phyloP scores from a whole-genome alignment of 2,888 invertebrate species.

The Leucophenga maculata region DNA sequence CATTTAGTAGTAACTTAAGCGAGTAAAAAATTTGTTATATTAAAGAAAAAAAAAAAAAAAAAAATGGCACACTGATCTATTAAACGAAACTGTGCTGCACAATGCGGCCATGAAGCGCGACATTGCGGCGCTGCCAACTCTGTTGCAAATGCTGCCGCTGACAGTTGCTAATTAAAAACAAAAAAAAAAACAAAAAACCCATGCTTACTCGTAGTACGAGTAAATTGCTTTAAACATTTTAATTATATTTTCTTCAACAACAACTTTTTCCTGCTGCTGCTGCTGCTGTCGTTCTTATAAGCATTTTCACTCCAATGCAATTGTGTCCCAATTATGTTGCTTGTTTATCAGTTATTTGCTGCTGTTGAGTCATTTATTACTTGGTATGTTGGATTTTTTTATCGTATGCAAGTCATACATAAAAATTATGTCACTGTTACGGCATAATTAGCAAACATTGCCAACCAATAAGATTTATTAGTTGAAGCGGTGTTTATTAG shows the following conservation, averaged over 20 bases:
- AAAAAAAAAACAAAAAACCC: neutral
- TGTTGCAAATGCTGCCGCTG: slow-evolving; percentile 14
- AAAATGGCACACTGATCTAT: neutral
- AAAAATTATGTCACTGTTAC: slow-evolving; percentile 63
- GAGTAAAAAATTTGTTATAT: too few relatives aligned
- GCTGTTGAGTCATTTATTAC: neutral
- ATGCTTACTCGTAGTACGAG: neutral
- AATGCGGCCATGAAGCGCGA: slow-evolving; percentile 1
- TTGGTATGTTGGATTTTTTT: slow-evolving; percentile 7
- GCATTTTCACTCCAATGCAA: too few relatives aligned
- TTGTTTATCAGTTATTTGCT: neutral
- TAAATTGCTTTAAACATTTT: too few relatives aligned
- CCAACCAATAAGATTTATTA: too few relatives aligned
- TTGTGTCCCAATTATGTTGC: neutral
- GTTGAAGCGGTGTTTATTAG: slow-evolving; percentile 48
- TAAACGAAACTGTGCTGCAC: slow-evolving; percentile 1
- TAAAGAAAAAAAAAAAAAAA: too few relatives aligned
- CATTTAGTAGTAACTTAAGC: too few relatives aligned
- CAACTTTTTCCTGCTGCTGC: too few relatives aligned
- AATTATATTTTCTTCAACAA: too few relatives aligned
- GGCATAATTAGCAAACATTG: slow-evolving; percentile 16
- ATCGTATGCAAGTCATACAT: slow-evolving; percentile 16
- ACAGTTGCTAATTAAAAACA: slow-evolving; percentile 1
- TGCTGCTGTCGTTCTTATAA: too few relatives aligned
- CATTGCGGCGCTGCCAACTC: neutral